phyloP scores from a whole-genome alignment of 1,140 invertebrate genomes.

The Diprion similis region DNA sequence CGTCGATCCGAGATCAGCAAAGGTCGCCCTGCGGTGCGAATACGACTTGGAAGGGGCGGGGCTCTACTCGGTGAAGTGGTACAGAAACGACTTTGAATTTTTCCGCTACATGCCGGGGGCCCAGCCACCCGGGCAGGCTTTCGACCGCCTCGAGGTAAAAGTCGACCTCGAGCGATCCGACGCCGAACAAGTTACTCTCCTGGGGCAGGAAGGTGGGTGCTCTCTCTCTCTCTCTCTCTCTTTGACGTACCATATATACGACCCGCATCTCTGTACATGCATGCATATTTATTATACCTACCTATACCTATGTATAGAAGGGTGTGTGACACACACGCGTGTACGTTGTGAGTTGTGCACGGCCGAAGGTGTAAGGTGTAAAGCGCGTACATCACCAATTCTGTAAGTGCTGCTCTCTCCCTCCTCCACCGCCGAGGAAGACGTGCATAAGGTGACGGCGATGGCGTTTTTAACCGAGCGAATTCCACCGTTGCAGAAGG shows the following conservation, averaged over 20 bases:
- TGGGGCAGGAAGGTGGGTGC: conserved; percentile 41
- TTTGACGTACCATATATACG: no score
- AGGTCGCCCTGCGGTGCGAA: conserved; percentile 61
- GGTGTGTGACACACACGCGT: no score
- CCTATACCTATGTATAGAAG: no score
- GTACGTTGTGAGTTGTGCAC: no score
- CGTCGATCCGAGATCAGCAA: conserved; percentile 50
- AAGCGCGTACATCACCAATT: no score
- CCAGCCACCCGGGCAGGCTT: conserved; percentile 75
- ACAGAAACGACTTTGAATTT: conserved; percentile 70
- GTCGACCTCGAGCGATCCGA: conserved; percentile 73
- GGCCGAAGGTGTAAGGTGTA: no score
- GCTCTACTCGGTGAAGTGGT: conserved; percentile 73
- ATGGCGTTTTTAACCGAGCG: no score
- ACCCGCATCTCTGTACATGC: no score
- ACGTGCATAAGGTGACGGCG: no score
- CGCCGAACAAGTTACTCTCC: conserved; percentile 43
- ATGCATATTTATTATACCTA: no score
- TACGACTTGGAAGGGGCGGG: conserved; percentile 61
- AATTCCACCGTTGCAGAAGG: background rate
- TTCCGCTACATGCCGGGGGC: conserved; percentile 68
- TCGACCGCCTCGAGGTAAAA: conserved; percentile 73
- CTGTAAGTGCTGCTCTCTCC: no score
- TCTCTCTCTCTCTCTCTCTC: background rate
- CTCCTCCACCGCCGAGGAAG: no score